Evolutionary conservation across 2,888 invertebrate genomes (phyloP).

Genomic region (Drosophila gaucha): DNA sequence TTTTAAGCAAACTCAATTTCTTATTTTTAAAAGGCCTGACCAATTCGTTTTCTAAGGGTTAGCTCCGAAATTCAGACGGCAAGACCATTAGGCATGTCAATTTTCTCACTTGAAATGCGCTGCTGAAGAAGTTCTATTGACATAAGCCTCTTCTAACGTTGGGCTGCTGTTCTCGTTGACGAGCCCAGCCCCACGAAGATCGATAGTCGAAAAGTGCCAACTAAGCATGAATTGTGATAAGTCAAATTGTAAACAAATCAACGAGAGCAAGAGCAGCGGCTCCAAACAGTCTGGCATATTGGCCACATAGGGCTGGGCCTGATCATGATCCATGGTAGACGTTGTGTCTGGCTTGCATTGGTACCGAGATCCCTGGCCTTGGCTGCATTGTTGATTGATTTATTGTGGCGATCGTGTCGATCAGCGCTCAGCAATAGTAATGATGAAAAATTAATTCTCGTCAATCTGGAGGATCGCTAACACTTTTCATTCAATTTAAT

Average conservation of each 20-base stretch:
- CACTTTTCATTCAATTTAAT: conserved; percentile 33
- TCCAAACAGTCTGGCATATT: conserved; percentile 77
- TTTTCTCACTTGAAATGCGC: conserved; percentile 66
- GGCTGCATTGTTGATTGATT: conserved; percentile 76
- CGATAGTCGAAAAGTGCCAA: conserved; percentile 62
- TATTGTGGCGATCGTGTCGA: conserved; percentile 64
- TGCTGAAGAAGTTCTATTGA: conserved; percentile 80
- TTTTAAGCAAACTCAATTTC: background rate
- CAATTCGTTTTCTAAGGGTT: conserved; percentile 32
- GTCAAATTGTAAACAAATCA: conserved; percentile 72
- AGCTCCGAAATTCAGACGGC: background rate
- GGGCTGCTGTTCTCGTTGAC: conserved; percentile 34
- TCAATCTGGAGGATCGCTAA: conserved; percentile 51
- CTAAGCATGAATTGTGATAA: conserved; percentile 78
- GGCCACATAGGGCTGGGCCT: conserved; percentile 56
- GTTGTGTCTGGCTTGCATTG: conserved; percentile 43
- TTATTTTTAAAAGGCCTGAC: conserved; percentile 43
- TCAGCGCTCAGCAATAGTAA: conserved; percentile 59
- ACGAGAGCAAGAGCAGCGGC: conserved; percentile 55
- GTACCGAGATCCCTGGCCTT: conserved; percentile 32
- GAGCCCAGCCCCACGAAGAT: conserved; percentile 32
- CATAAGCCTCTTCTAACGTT: conserved; percentile 54
- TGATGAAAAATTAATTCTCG: conserved; percentile 79
- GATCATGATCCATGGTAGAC: conserved; percentile 50
- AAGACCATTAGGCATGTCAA: conserved; percentile 75